A percentile compares a stretch with the other conserved stretches of the same genome.
Conservation (phyloP, 2,888 invertebrate genomes). For the Hirtodrosophila alboralis region DNA sequence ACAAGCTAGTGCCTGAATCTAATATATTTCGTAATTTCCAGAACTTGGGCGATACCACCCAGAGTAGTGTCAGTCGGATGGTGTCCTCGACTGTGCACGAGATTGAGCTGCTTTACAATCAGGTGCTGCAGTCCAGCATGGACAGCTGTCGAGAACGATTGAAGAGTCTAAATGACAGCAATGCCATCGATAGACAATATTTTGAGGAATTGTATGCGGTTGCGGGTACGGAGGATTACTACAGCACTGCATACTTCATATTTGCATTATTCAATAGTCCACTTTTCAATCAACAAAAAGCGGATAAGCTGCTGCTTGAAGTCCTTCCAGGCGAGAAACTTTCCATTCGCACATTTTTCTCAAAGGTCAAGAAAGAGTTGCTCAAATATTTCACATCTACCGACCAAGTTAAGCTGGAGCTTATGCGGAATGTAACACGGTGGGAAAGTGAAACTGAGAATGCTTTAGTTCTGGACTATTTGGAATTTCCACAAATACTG, state of each 20-base stretch:
- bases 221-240: conserved; percentile 40
- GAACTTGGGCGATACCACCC: conserved; percentile 21
- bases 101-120: conserved; percentile 55
- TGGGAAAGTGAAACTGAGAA: conserved; percentile 44
- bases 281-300: conserved; percentile 10
- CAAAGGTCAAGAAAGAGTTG: conserved; percentile 20
- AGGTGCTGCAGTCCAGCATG: conserved; percentile 43
- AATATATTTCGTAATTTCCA: conserved; percentile 14
- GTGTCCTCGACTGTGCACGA: conserved; percentile 19
- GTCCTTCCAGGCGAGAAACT: conserved; percentile 55
- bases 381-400: conserved; percentile 34
- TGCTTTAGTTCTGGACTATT: conserved; percentile 31
- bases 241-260: conserved; percentile 56
- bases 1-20: background rate
- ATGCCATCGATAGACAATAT: conserved; percentile 48
- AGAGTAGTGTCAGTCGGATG: background rate
- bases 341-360: conserved; percentile 54
- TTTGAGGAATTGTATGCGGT: conserved; percentile 47
- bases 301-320: conserved; percentile 37
- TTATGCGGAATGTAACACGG: conserved; percentile 43
- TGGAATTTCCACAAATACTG: conserved; percentile 47
- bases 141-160: conserved; percentile 25
- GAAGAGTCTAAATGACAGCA: conserved; percentile 33
- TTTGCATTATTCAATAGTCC: conserved; percentile 47
- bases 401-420: conserved; percentile 18